Evolutionary conservation across 2,113 vertebrate genomes (phyloP), one percentile per base, ranked within the genome.

Genomic region (Siniperca chuatsi): DNA sequence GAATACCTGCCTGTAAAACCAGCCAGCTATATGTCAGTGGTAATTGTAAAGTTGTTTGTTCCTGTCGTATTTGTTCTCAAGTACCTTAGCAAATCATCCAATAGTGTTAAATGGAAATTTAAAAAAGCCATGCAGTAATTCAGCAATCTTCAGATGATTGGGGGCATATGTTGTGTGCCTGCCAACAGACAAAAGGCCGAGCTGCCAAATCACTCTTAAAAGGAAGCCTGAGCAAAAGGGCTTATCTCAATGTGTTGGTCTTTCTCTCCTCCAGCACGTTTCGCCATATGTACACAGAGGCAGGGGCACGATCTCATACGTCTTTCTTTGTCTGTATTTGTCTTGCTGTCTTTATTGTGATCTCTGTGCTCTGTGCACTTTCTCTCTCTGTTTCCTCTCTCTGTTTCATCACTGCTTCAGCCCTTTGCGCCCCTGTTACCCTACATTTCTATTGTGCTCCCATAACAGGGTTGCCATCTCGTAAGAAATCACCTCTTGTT

Each of bases 131-230:
- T 76, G 75, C 78, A 50, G 82, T 88, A 91, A 92, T 91, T 89
- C 71, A 81, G 82, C 62, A 58, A 92, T 94, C 89, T 87, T 82
- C 88, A 84, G 92, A 92, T 87, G 89, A 92, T 91, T 85, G 89
- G 90, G 86, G 91, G 79, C 82, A 89, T 90, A 88, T 64, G 61
- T 91, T 85, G 77, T 74, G 29, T n/a, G 85, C 68, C 88, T 92
- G 94, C 92, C 92, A 94, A 89, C 91, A 92, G 87, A 87, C 86
- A 82, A n/a, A 60, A 81, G 77, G 75, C 86, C 46, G 79, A 82
- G 85, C 90, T 94, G 91, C 89, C 92, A 94, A 94, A 92, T 93
- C 87, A 92, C 84, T 86, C 90, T 94, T 94, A 87, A 92, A 93
- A 90, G 89, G 87, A 82, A 82, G 88, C 80, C 82, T 92, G 89